Evolutionary conservation across 2,797 vertebrate genomes (phyloP).

Genomic region (Pseudochirops corinnae): DNA sequence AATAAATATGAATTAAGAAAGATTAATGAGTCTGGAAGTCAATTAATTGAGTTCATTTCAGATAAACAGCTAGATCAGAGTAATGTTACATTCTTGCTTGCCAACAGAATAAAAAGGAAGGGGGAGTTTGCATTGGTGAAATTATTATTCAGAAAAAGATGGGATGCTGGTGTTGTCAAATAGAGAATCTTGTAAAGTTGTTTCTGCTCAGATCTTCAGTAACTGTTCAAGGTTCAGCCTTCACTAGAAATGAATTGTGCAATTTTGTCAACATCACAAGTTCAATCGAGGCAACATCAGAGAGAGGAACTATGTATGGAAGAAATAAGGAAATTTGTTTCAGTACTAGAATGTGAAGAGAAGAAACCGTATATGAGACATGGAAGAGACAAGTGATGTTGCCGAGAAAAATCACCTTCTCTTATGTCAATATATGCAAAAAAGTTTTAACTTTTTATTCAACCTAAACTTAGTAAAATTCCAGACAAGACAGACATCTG

Average conservation of each 20-base stretch:
- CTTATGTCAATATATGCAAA: background rate
- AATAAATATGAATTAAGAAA: slow-evolving; percentile 83
- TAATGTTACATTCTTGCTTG: slow-evolving; percentile 75
- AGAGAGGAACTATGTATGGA: slow-evolving; percentile 61
- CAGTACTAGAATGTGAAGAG: slow-evolving; percentile 45
- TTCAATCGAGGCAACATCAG: slow-evolving; percentile 68
- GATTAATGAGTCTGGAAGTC: slow-evolving; percentile 83
- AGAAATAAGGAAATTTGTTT: slow-evolving; percentile 64
- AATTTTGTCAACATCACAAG: slow-evolving; percentile 70
- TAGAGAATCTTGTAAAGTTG: slow-evolving; percentile 74
- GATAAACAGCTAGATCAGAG: slow-evolving; percentile 77
- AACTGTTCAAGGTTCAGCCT: slow-evolving; percentile 75
- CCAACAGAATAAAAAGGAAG: slow-evolving; percentile 49
- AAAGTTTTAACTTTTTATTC: slow-evolving; percentile 34
- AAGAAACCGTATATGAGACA: fast-evolving
- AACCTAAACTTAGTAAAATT: slow-evolving; percentile 54
- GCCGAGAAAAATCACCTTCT: slow-evolving; percentile 54
- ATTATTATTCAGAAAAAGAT: slow-evolving; percentile 70
- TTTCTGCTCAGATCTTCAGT: slow-evolving; percentile 69
- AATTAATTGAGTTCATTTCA: slow-evolving; percentile 84
- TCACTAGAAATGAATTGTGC: slow-evolving; percentile 63
- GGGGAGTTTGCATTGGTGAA: slow-evolving; percentile 34
- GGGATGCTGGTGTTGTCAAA: slow-evolving; percentile 62
- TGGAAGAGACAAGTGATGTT: slow-evolving; percentile 38
- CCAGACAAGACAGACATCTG: slow-evolving; percentile 17